A percentile compares a stretch with the other conserved stretches of the same genome.
Evolutionary conservation across 1,140 invertebrate species (phyloP).

Genomic region (Probaryconus sp.): DNA sequence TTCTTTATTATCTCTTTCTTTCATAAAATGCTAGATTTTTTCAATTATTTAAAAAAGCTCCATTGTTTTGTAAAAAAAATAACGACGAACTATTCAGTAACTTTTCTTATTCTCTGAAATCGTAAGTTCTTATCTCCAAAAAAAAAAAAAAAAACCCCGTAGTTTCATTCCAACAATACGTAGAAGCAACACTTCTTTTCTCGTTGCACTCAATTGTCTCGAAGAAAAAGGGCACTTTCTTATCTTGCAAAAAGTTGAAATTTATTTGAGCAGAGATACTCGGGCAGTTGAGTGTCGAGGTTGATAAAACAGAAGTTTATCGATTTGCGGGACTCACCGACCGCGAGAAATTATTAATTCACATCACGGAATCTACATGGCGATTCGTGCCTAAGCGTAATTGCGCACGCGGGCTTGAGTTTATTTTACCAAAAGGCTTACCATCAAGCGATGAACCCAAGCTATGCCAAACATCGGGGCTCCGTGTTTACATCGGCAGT

Average conservation of each 20-base stretch:
- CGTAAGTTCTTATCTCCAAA: too few relatives aligned
- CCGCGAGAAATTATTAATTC: conserved; percentile 59
- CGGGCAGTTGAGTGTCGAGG: conserved; percentile 11
- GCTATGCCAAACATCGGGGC: conserved; percentile 69
- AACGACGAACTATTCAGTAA: too few relatives aligned
- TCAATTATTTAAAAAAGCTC: too few relatives aligned
- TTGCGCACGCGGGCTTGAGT: conserved; percentile 50
- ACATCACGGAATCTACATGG: conserved; percentile 51
- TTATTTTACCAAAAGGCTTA: conserved; percentile 71
- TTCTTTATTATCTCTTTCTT: too few relatives aligned
- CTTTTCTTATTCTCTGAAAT: too few relatives aligned
- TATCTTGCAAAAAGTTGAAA: conserved; percentile 25
- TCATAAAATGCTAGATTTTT: too few relatives aligned
- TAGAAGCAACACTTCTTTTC: too few relatives aligned
- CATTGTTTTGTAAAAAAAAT: too few relatives aligned
- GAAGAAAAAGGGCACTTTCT: conserved; percentile 3
- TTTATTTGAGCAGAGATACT: conserved; percentile 32
- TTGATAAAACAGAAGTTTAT: conserved; percentile 41
- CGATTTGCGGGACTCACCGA: conserved; percentile 40
- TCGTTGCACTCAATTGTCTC: too few relatives aligned
- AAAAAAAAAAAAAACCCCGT: too few relatives aligned
- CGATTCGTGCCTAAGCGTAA: conserved; percentile 57
- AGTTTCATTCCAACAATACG: too few relatives aligned
- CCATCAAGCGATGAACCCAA: conserved; percentile 65
- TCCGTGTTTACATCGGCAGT: conserved; percentile 72